Evolutionary conservation across 2,888 invertebrate species (phyloP).

Genomic region (Volucella inflata): DNA sequence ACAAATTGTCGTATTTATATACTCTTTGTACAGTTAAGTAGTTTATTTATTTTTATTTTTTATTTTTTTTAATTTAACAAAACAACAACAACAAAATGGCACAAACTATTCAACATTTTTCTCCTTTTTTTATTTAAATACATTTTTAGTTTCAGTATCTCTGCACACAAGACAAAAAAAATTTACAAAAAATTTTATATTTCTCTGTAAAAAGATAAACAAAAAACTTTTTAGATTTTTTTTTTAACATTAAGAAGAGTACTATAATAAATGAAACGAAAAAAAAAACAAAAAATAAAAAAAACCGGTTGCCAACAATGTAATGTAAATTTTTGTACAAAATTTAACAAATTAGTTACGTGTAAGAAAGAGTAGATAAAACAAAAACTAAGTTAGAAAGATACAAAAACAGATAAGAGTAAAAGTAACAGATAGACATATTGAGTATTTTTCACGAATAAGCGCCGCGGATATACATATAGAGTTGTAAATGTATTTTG

Average conservation of each 20-base stretch:
- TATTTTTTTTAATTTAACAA: conserved; percentile 18
- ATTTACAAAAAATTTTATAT: neutral
- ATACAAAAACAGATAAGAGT: too few relatives aligned
- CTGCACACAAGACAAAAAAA: conserved; percentile 47
- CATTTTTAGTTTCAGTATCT: neutral
- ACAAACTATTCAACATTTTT: conserved; percentile 53
- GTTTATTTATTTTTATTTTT: conserved; percentile 61
- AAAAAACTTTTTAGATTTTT: conserved; percentile 37
- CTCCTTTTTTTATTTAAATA: too few relatives aligned
- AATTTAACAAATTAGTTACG: conserved; percentile 65
- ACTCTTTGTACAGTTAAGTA: conserved; percentile 70
- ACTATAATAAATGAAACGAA: conserved; percentile 8
- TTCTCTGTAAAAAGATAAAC: conserved; percentile 39
- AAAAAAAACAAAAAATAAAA: conserved; percentile 30
- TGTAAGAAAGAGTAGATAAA: conserved; percentile 49
- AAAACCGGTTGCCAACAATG: conserved; percentile 72
- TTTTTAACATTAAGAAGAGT: conserved; percentile 53
- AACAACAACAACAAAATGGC: conserved; percentile 45
- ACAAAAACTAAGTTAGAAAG: conserved; percentile 10
- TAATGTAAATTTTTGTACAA: conserved; percentile 76
- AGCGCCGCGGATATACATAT: neutral
- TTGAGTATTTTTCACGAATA: conserved; percentile 59
- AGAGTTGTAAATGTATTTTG: conserved; percentile 58
- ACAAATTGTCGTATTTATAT: conserved; percentile 33
- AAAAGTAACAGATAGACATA: too few relatives aligned